Base-by-base conservation (phyloP, 2,888 invertebrate genomes). In the Geotrupes spiniger region DNA sequence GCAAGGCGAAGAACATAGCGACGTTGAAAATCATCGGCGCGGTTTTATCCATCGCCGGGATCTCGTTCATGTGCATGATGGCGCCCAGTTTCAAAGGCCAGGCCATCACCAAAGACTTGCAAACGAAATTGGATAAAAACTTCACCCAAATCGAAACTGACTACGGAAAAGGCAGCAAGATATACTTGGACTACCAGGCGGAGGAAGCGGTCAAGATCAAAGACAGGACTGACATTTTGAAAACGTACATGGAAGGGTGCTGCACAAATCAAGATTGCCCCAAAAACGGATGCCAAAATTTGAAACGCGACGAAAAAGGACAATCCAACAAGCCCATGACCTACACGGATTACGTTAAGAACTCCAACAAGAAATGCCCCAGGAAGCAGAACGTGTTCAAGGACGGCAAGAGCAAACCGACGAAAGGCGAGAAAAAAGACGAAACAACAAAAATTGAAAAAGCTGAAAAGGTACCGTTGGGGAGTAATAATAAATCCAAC, bases 41-140 rank as follows among this genome's bases (percentile, higher is more conserved):
- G 15, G 49, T 67, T 8, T 39, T 68, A 29, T 63, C 64, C 14
- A 53, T 68, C 4, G 62, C 65, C 16, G 66, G 66, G 10, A 53
- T 66, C 16, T 61, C 64, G 1, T 51, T 66, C 11, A 49, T 67
- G 6, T 64, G 63, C 29, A 55, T 64, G 17, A 28, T 65, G 10
- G 51, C 62, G 17, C 64, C 66, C 8, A 16, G 28, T 37, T n/a
- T 38, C 9, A 36, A 26, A 9, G 45, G 31, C 11, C 50, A 45
- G 36, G n/a, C 37, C 10, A 17, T 25, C 10, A 27, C 36, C 10
- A 12, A 33, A 6, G 31, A 42, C 29, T 15, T 50, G 4, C 44
- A 42, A 39, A 36, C 21, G n/a, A 46, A 31, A 29, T 27, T 50
- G 6, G 45, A 50, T 21, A 38, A 42, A 25, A 50, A 50, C 38